Conservation (phyloP, 2,888 invertebrate species). For the Ichneumoninae sp. region DNA sequence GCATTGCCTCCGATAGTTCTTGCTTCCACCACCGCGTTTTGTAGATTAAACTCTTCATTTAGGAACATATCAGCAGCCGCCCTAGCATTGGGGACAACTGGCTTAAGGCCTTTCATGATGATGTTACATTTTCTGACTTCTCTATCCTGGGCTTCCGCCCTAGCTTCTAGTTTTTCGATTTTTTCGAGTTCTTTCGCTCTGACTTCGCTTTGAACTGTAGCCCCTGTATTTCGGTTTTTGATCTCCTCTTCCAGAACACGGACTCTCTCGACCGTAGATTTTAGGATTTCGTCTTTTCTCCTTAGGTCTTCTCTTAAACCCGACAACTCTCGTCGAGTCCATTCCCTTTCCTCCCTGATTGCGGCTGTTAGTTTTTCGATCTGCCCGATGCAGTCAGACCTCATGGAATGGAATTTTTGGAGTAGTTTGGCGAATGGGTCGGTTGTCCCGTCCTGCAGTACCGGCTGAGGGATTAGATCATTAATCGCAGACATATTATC, state of each 20-base stretch:
- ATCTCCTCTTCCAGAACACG: not conserved
- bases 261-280: not conserved
- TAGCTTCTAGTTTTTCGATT: not conserved
- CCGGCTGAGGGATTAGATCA: not conserved
- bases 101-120: not conserved
- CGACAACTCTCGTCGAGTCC: not conserved
- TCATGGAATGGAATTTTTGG: not conserved
- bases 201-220: not conserved
- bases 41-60: not conserved
- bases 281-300: not conserved
- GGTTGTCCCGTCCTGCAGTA: not conserved
- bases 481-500: not conserved
- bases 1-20: not conserved
- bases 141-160: conserved; percentile 15
- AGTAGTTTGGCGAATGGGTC: not conserved
- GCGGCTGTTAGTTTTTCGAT: not conserved
- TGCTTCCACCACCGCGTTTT: not conserved
- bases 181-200: not conserved
- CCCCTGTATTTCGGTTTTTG: not conserved
- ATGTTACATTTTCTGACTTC: conserved; percentile 9
- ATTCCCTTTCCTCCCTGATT: not conserved
- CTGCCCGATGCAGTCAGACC: not conserved
- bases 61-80: not conserved
- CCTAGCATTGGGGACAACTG: not conserved
- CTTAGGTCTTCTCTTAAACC: not conserved